Conservation (phyloP, 1,140 invertebrate genomes). For the Triops longicaudatus region DNA sequence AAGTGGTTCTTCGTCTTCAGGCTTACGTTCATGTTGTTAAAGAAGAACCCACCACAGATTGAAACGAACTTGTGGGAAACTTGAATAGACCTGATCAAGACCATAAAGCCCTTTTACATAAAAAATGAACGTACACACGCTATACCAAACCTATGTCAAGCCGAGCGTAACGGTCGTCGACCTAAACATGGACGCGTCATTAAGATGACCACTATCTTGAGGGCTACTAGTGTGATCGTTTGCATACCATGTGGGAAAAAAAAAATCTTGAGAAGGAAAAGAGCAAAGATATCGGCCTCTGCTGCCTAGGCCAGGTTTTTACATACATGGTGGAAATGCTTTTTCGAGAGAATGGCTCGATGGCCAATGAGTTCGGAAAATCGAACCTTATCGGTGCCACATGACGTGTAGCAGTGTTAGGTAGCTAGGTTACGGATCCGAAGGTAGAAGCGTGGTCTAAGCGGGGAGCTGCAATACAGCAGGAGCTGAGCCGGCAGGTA, state of each 20-base stretch:
- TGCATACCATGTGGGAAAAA: background rate
- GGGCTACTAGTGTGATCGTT: background rate
- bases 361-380: no score
- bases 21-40: no score
- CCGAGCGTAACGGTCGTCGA: background rate
- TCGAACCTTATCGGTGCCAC: no score
- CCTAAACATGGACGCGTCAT: background rate
- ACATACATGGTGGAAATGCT: no score
- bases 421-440: no score
- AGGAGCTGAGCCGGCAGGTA: conserved; percentile 13
- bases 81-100: no score
- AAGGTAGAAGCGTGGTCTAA: background rate
- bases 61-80: no score
- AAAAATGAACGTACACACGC: background rate
- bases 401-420: no score
- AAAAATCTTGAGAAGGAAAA: background rate
- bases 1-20: no score
- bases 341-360: no score
- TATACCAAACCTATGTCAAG: background rate
- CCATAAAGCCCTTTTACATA: background rate
- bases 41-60: no score
- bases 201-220: background rate
- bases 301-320: no score
- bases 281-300: background rate
- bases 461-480: background rate